These are phyloP conservation scores for Mustelus asterias DNA, from an alignment of 2,113 vertebrate genomes.

Conservation along the genomic window DNA sequence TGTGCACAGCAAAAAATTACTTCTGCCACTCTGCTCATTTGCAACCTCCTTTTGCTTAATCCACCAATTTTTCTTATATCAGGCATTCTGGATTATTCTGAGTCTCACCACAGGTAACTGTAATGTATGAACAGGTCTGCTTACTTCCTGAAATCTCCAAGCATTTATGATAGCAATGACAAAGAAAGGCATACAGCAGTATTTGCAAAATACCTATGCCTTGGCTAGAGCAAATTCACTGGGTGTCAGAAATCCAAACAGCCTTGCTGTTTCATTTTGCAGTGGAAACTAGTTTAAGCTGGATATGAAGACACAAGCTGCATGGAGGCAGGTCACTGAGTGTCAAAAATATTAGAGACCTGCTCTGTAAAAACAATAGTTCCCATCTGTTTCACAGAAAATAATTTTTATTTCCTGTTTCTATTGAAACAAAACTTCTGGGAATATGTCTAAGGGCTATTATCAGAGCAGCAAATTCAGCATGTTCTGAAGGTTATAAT, in stretches of 20 bases:
- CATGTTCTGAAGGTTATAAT: conserved; percentile 76
- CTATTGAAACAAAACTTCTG: conserved; percentile 98
- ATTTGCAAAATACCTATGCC: conserved; percentile 55
- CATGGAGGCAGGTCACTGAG: conserved; percentile 88
- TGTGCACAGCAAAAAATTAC: conserved; percentile 67
- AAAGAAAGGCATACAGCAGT: conserved; percentile 67
- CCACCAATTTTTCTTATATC: conserved; percentile 56
- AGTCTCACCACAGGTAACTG: conserved; percentile 71
- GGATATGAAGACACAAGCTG: conserved; percentile 99
- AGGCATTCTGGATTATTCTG: conserved; percentile 72
- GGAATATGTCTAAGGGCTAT: conserved; percentile 83
- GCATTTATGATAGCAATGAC: conserved; percentile 61
- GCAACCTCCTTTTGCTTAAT: conserved; percentile 67
- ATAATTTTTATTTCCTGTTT: conserved; percentile 98
- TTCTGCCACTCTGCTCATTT: conserved; percentile 78
- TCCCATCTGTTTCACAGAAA: conserved; percentile 93
- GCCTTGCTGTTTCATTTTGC: conserved; percentile 62
- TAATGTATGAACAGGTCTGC: conserved; percentile 71
- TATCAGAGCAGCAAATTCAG: conserved; percentile 72
- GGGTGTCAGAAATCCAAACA: conserved; percentile 55
- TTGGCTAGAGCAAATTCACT: conserved; percentile 57
- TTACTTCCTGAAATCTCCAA: conserved; percentile 66
- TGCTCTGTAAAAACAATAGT: conserved; percentile 95
- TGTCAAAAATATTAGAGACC: conserved; percentile 97
- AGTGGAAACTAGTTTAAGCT: conserved; percentile 78